Evolutionary conservation across 2,888 invertebrate genomes (phyloP).

Genomic region (Apotomis capreana): DNA sequence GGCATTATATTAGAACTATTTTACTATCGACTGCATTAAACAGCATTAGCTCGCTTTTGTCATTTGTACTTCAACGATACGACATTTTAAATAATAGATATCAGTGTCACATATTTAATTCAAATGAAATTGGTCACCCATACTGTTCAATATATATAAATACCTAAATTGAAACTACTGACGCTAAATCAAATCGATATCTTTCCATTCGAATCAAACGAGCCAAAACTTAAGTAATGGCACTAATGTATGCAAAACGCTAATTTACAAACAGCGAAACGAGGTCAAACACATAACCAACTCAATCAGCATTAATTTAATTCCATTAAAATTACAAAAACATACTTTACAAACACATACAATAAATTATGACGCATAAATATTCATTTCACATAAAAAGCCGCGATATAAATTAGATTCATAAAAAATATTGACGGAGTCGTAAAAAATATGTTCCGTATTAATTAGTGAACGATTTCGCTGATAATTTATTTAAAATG

Average conservation of each 20-base stretch:
- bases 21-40: too few species aligned
- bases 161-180: too few species aligned
- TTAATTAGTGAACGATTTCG: conserved; percentile 56
- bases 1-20: too few species aligned
- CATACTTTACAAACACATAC: conserved; percentile 47
- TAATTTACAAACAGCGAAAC: conserved; percentile 23
- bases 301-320: conserved; percentile 38
- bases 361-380: conserved; percentile 58
- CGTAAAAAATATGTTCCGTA: conserved; percentile 61
- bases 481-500: conserved; percentile 49
- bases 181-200: too few species aligned
- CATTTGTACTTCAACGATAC: too few species aligned
- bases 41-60: too few species aligned
- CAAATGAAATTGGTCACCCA: too few species aligned
- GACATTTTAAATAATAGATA: too few species aligned
- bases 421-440: conserved; percentile 58
- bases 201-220: neutral
- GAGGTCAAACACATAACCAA: conserved; percentile 22
- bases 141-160: too few species aligned
- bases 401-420: conserved; percentile 61
- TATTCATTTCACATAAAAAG: conserved; percentile 62
- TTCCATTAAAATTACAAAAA: conserved; percentile 41
- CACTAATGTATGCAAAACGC: conserved; percentile 2
- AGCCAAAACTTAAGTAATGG: neutral
- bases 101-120: too few species aligned